Evolutionary conservation across 2,113 vertebrate species (phyloP), one percentile per base, ranked within the genome.

Genomic region (Toxotes chatareus): DNA sequence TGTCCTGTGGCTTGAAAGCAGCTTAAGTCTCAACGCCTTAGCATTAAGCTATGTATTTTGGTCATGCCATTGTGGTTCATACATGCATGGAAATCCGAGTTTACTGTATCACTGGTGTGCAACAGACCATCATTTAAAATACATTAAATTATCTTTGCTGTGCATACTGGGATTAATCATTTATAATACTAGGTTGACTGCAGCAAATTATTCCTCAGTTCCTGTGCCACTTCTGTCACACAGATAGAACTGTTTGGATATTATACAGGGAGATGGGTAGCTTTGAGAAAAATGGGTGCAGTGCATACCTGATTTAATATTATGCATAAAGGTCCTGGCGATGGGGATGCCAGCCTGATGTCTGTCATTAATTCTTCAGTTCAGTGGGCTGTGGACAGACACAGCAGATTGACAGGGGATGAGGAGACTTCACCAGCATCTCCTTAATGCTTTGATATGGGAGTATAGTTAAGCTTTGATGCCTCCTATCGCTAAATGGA

Each of bases 301-400:
- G 42, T 56, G 85, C 85, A 88, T 73, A 86, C 89, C 89, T 88
- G 84, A 82, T 88, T 90, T 87, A 88, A 91, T 87, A 57, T 72
- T 80, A 89, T 89, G 87, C 90, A 87, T 87, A 90, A 89, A 87
- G 69, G 61, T 86, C 10, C 42, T 2, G 32, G 80, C 49, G 63
- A 80, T 82, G 73, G 69, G 61, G 56, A 85, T 80, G 88, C 73
- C 84, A 72, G 76, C 83, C 79, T 90, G 88, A 92, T 86, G 87
- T 80, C 84, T 89, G 89, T 94, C 93, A 91, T 94, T 94, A 94
- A 94, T 93, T 94, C 90, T 74, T 91, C 90, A 89, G 87, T 79
- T 93, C 90, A 90, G 65, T 92, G 92, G 75, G 83, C 88, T 91
- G 93, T 89, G 89, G 91, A 92, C 89, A 82, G 81, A 87, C 65